Conservation (phyloP, 2,888 invertebrate species). For the Eumerus sabulonum region DNA sequence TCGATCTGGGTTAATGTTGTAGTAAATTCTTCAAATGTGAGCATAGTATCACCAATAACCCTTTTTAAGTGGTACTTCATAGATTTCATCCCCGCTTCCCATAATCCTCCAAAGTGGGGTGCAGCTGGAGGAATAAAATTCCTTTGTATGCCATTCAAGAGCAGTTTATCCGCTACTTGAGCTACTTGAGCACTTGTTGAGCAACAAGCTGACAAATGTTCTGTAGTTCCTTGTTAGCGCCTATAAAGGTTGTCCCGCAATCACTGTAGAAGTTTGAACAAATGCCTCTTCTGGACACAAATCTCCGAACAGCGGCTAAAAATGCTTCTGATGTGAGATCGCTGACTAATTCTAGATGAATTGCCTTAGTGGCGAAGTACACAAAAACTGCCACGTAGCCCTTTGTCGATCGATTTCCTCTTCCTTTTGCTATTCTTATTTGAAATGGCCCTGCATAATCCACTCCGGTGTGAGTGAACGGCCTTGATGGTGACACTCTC, state of each 20-base stretch:
- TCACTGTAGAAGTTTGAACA: too few species aligned
- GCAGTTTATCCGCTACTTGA: conserved; percentile 1
- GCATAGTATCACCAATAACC: neutral
- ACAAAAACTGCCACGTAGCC: conserved; percentile 1
- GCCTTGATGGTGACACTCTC: conserved; percentile 8
- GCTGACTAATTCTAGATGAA: conserved; percentile 6
- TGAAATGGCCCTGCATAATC: conserved; percentile 7
- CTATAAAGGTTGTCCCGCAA: neutral
- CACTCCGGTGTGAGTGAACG: neutral
- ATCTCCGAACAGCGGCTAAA: conserved; percentile 1
- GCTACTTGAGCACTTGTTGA: neutral
- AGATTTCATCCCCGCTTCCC: too few species aligned
- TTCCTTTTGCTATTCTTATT: conserved; percentile 5
- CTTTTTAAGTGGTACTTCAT: too few species aligned
- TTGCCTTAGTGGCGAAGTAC: conserved; percentile 2
- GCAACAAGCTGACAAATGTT: conserved; percentile 1
- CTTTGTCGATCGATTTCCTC: neutral
- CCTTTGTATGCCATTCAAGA: conserved; percentile 7
- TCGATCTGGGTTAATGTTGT: too few species aligned
- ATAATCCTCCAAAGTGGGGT: conserved; percentile 4
- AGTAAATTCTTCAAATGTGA: too few species aligned
- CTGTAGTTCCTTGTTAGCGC: conserved; percentile 6
- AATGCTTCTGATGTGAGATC: conserved; percentile 8
- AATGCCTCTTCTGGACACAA: conserved; percentile 1
- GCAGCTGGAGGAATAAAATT: conserved; percentile 10